A percentile compares a stretch with the other conserved stretches of the same genome.
These are phyloP conservation scores for Iselma pallidipennis DNA, from an alignment of 2,888 invertebrate genomes.

Conservation along the genomic window DNA sequence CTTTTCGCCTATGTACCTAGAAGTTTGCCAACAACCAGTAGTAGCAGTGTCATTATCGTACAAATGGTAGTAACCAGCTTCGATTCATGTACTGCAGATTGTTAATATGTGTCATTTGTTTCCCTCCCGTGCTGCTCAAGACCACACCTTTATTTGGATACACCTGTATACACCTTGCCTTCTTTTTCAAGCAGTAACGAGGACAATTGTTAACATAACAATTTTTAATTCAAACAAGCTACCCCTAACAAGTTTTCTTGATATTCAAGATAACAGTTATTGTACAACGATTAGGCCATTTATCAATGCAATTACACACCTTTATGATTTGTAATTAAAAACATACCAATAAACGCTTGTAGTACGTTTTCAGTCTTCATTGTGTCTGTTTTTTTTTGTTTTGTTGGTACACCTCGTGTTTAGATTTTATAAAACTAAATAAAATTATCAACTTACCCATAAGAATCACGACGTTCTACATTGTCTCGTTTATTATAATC, in stretches of 20 bases:
- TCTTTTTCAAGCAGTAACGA: no score
- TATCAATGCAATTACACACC: slow-evolving; percentile 17
- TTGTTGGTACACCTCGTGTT: slow-evolving; percentile 11
- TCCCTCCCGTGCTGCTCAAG: no score
- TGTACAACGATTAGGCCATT: not conserved
- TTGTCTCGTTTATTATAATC: slow-evolving; percentile 61
- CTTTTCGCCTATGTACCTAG: no score
- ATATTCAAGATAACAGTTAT: not conserved
- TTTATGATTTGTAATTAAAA: not conserved
- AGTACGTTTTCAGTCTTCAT: slow-evolving; percentile 6
- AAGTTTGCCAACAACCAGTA: no score
- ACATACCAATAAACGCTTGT: slow-evolving; percentile 1
- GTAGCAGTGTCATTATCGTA: no score
- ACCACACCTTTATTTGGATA: no score
- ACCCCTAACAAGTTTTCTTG: not conserved
- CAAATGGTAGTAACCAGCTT: no score
- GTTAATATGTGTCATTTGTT: no score
- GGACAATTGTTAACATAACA: no score
- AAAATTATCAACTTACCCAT: slow-evolving; percentile 59
- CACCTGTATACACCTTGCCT: no score
- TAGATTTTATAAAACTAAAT: slow-evolving; percentile 12
- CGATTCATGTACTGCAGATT: no score
- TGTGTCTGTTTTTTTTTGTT: not conserved
- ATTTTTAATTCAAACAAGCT: no score
- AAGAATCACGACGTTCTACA: slow-evolving; percentile 62